Evolutionary conservation across 2,888 invertebrate genomes (phyloP).

Genomic region (Microplitis deprimator): DNA sequence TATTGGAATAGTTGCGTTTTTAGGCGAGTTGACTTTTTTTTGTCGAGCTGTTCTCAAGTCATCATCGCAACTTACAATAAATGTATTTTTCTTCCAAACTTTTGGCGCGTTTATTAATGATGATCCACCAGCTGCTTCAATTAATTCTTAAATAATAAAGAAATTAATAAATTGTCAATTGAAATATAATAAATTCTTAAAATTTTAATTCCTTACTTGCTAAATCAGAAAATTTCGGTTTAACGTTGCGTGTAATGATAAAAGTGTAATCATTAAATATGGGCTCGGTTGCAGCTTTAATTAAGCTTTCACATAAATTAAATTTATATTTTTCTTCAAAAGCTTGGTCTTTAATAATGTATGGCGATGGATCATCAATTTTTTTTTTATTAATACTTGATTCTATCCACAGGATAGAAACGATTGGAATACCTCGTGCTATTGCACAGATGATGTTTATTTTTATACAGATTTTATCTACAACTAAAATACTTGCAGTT

Average conservation of each 20-base stretch:
- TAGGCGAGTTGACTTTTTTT: background rate
- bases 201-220: background rate
- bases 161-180: background rate
- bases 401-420: background rate
- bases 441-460: background rate
- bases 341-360: background rate
- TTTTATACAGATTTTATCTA: background rate
- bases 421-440: background rate
- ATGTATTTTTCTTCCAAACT: background rate
- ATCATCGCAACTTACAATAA: background rate
- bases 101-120: background rate
- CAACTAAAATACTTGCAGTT: background rate
- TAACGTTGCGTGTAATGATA: background rate
- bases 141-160: background rate
- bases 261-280: background rate
- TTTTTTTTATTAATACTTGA: background rate
- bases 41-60: background rate
- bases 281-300: background rate
- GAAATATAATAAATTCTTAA: background rate
- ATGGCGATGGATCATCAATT: background rate
- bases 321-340: background rate
- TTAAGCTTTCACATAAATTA: background rate
- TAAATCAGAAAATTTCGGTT: background rate
- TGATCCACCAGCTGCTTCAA: background rate
- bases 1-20: background rate